These are phyloP conservation scores for Ditylenchus weischeri DNA, from an alignment of 2,888 invertebrate species.

Conservation along the genomic window DNA sequence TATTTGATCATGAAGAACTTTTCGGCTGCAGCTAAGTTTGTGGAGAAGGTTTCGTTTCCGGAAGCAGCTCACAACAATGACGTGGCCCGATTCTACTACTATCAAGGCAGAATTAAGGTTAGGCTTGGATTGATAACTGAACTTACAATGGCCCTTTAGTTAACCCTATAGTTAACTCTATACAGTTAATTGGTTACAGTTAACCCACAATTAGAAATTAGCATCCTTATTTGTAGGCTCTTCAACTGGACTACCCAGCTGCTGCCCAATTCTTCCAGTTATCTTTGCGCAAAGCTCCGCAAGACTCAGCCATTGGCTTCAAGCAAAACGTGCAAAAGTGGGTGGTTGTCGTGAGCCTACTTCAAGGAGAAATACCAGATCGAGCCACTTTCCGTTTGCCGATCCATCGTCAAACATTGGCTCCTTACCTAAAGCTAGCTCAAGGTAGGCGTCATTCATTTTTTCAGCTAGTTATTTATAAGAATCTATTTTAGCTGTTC, in stretches of 20 bases:
- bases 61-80: constrained; percentile 97
- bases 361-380: constrained; percentile 92
- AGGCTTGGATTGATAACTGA: constrained; percentile 62
- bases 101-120: constrained; percentile 90
- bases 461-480: not conserved
- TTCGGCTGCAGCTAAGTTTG: constrained; percentile 92
- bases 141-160: too few species aligned
- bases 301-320: constrained; percentile 95
- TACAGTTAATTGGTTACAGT: too few species aligned
- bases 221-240: constrained; percentile 29
- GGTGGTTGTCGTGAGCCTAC: constrained; percentile 54
- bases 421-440: constrained; percentile 93
- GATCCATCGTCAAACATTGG: constrained; percentile 79
- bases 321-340: constrained; percentile 69
- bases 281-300: constrained; percentile 88
- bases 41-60: constrained; percentile 85
- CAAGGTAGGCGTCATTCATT: constrained; percentile 65
- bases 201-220: too few species aligned
- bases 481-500: constrained; percentile 68
- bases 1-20: constrained; percentile 91
- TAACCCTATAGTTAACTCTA: too few species aligned
- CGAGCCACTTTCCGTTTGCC: constrained; percentile 89
- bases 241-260: constrained; percentile 82
- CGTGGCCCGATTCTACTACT: constrained; percentile 94
- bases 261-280: constrained; percentile 95